A percentile compares a stretch with the other conserved stretches of the same genome.
phyloP scores from a whole-genome alignment of 2,113 vertebrate species.

The Tetrax tetrax region DNA sequence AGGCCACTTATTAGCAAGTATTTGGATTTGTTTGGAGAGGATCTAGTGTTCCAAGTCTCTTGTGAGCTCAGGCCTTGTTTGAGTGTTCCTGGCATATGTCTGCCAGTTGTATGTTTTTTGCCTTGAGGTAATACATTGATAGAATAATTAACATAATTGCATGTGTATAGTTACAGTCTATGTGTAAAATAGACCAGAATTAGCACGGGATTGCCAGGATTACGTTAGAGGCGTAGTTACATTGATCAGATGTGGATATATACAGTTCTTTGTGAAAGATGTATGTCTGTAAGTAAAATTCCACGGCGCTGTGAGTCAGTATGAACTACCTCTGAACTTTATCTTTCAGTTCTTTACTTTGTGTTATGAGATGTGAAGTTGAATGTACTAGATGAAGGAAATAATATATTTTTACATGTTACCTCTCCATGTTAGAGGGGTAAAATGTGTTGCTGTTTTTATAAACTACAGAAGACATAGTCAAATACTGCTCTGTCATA shows the following conservation, averaged over 20 bases:
- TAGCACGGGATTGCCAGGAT: neutral
- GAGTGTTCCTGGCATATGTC: neutral
- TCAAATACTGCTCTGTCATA: neutral
- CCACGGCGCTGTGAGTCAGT: rapidly evolving
- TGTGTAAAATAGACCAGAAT: neutral
- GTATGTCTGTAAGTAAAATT: neutral
- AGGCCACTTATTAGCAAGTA: neutral
- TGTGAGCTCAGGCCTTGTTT: neutral
- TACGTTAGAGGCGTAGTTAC: neutral
- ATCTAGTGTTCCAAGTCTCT: neutral
- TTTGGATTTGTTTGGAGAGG: neutral
- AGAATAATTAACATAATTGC: neutral
- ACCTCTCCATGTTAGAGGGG: neutral
- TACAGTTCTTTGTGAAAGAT: neutral
- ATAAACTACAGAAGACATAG: neutral
- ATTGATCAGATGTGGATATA: neutral
- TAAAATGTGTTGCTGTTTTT: neutral
- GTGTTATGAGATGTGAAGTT: neutral
- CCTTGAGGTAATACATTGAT: neutral
- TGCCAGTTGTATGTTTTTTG: neutral
- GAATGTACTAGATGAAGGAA: neutral
- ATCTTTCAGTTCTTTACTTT: neutral
- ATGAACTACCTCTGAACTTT: neutral
- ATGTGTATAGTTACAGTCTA: neutral
- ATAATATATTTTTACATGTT: rapidly evolving